Percentiles rank a stretch among this genome's conserved stretches.
Evolutionary conservation across 1,140 invertebrate genomes (phyloP).

Genomic region (Neuroterus valhalla): DNA sequence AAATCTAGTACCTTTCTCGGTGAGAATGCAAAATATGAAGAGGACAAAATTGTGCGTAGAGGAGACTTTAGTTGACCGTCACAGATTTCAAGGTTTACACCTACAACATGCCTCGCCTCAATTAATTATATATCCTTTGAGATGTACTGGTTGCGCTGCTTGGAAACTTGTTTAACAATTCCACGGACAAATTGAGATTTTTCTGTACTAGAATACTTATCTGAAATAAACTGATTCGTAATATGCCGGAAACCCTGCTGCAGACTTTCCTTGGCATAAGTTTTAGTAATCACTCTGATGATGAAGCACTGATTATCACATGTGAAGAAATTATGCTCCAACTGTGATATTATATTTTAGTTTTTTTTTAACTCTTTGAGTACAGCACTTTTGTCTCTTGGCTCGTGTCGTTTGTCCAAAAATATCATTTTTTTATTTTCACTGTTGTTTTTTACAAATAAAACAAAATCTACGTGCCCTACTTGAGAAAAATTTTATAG

Average conservation of each 20-base stretch:
- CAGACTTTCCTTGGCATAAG: background rate
- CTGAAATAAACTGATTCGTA: conserved; percentile 1
- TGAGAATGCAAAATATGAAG: too few relatives aligned
- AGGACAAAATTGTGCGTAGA: background rate
- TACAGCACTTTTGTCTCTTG: too few relatives aligned
- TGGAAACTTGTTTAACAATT: conserved; percentile 19
- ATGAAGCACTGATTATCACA: background rate
- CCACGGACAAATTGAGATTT: conserved; percentile 5
- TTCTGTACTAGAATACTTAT: background rate
- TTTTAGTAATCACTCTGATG: background rate
- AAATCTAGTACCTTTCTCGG: too few relatives aligned
- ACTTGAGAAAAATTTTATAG: too few relatives aligned
- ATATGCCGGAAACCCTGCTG: background rate
- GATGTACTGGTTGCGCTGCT: background rate
- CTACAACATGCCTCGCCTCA: conserved; percentile 2
- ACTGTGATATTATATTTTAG: background rate
- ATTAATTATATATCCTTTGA: conserved; percentile 15
- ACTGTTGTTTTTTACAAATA: too few relatives aligned
- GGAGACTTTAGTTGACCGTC: background rate
- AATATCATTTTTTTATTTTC: too few relatives aligned
- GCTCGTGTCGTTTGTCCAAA: too few relatives aligned
- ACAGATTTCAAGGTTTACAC: conserved; percentile 11
- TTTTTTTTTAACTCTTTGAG: background rate
- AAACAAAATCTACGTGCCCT: too few relatives aligned
- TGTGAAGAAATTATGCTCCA: background rate